phyloP scores from a whole-genome alignment of 2,888 invertebrate species.

The Diaprepes abbreviatus region DNA sequence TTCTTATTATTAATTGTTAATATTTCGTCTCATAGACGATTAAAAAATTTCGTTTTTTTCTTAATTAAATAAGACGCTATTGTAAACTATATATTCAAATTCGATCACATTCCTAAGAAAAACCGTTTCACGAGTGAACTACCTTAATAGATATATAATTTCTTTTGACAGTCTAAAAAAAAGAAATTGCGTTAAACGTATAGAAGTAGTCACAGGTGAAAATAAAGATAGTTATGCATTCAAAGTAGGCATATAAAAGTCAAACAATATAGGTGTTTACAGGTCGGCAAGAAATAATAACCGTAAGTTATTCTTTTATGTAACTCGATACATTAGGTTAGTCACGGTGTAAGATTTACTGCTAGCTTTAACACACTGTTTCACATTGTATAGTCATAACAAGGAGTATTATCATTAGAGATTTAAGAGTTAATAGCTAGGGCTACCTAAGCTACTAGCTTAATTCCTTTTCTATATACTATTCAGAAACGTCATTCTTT shows the following conservation, averaged over 20 bases:
- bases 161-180: too few species aligned
- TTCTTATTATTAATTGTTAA: too few species aligned
- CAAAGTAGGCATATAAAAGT: conserved; percentile 10
- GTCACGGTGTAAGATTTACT: conserved; percentile 38
- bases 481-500: not conserved
- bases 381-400: conserved; percentile 49
- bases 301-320: conserved; percentile 39
- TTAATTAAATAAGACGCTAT: too few species aligned
- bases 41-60: too few species aligned
- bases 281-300: conserved; percentile 34
- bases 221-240: conserved; percentile 28
- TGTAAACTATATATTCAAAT: too few species aligned
- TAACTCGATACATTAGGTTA: conserved; percentile 44
- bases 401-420: conserved; percentile 42
- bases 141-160: too few species aligned
- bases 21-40: too few species aligned
- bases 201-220: conserved; percentile 20
- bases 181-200: not conserved
- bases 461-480: not conserved
- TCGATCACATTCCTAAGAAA: too few species aligned
- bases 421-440: conserved; percentile 40
- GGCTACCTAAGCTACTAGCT: conserved; percentile 2
- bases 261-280: conserved; percentile 10
- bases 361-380: conserved; percentile 36
- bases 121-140: too few species aligned